phyloP scores from a whole-genome alignment of 2,113 vertebrate species.

The Podarcis muralis region DNA sequence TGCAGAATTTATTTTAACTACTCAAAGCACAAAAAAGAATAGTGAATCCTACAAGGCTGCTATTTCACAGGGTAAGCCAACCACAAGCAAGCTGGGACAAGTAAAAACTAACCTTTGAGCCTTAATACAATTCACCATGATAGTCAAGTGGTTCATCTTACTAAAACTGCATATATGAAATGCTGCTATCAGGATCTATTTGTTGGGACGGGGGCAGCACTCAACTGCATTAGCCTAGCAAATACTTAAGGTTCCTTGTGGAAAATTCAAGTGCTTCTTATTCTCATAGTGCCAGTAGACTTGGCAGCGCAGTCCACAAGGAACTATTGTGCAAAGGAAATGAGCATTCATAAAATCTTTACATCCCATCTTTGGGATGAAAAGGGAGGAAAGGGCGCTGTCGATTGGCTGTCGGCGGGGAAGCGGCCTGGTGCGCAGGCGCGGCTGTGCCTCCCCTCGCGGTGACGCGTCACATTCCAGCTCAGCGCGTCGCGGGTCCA shows the following conservation, averaged over 20 bases:
- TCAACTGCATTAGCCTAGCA: not conserved
- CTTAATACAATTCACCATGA: not conserved
- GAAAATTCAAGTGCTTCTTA: not conserved
- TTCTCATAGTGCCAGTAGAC: not conserved
- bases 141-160: not conserved
- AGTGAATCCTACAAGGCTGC: not conserved
- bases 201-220: too few relatives aligned
- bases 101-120: not conserved
- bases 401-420: not conserved
- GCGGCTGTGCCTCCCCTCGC: not conserved
- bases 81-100: not conserved
- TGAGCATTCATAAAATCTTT: too few relatives aligned
- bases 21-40: not conserved
- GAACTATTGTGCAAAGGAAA: too few relatives aligned
- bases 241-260: not conserved
- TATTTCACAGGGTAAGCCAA: not conserved
- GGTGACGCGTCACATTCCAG: conserved; percentile 66
- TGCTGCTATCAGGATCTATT: not conserved
- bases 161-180: not conserved
- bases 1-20: not conserved
- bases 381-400: not conserved
- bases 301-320: too few relatives aligned
- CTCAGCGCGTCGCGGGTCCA: conserved; percentile 48
- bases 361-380: too few relatives aligned
- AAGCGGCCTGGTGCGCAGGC: conserved; percentile 25